Conservation (phyloP, 1,140 invertebrate species). For the Acarapis woodi region DNA sequence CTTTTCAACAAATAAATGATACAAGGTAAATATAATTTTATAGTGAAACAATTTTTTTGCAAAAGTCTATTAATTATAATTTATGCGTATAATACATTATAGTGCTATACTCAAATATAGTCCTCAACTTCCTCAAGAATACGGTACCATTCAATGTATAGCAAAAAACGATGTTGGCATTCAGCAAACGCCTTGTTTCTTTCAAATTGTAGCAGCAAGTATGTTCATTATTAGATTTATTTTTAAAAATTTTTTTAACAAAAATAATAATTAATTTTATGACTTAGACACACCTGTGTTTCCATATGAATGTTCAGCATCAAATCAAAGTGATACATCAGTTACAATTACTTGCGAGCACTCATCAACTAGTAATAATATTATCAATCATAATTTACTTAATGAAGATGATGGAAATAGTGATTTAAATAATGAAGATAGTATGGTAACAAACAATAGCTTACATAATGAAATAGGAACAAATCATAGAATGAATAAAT, state of each 20-base stretch:
- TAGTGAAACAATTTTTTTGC: too few relatives aligned
- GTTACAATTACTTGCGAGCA: conserved; percentile 3
- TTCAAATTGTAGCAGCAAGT: conserved; percentile 15
- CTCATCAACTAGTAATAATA: background rate
- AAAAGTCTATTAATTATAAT: too few relatives aligned
- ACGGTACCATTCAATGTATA: conserved; percentile 14
- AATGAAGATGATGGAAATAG: background rate
- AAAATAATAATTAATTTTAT: background rate
- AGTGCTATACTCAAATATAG: conserved; percentile 6
- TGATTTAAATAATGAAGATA: background rate
- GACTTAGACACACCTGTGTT: conserved; percentile 8
- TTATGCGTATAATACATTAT: too few relatives aligned
- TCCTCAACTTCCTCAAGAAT: conserved; percentile 9
- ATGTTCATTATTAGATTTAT: conserved; percentile 3
- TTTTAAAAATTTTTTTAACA: background rate
- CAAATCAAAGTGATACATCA: conserved; percentile 8
- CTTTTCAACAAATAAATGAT: conserved; percentile 8
- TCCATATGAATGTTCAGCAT: conserved; percentile 7
- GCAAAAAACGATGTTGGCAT: conserved; percentile 15
- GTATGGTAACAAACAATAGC: background rate
- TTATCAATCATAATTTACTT: background rate
- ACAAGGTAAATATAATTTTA: conserved; percentile 2
- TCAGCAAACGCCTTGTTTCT: conserved; percentile 15
- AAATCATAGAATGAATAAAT: background rate
- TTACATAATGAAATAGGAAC: background rate